Evolutionary conservation across 2,888 invertebrate species (phyloP).

Genomic region (Limnephilus marmoratus): DNA sequence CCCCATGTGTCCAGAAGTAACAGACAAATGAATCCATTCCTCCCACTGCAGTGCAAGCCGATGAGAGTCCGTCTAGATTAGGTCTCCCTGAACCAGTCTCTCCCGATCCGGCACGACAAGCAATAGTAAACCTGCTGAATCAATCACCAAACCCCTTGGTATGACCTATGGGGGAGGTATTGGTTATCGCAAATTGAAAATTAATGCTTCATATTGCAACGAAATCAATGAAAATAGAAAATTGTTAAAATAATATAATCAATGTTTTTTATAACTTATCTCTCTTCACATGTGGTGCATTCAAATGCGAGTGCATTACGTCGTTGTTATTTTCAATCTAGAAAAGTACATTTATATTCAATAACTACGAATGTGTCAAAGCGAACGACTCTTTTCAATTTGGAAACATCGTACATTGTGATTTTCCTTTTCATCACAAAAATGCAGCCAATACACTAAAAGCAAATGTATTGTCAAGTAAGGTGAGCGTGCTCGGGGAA

Average conservation of each 20-base stretch:
- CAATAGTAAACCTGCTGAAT: too few relatives aligned
- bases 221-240: not conserved
- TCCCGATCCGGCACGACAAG: too few relatives aligned
- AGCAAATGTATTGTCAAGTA: conserved; percentile 40
- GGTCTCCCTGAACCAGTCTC: too few relatives aligned
- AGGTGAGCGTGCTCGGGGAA: conserved; percentile 5
- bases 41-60: too few relatives aligned
- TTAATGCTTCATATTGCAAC: too few relatives aligned
- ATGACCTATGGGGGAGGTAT: too few relatives aligned
- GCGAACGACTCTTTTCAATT: conserved; percentile 18
- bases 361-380: conserved; percentile 36
- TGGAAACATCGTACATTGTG: not conserved
- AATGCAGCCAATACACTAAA: conserved; percentile 33
- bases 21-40: too few relatives aligned
- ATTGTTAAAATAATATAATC: not conserved
- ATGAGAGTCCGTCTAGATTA: too few relatives aligned
- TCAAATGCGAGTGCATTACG: conserved; percentile 34
- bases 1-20: too few relatives aligned
- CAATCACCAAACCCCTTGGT: too few relatives aligned
- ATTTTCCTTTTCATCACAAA: conserved; percentile 21
- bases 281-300: not conserved
- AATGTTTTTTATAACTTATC: not conserved
- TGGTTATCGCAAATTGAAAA: too few relatives aligned
- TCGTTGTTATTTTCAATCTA: not conserved
- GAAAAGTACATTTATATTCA: conserved; percentile 25